phyloP scores from a whole-genome alignment of 2,113 vertebrate genomes.

The Xiphophorus couchianus region DNA sequence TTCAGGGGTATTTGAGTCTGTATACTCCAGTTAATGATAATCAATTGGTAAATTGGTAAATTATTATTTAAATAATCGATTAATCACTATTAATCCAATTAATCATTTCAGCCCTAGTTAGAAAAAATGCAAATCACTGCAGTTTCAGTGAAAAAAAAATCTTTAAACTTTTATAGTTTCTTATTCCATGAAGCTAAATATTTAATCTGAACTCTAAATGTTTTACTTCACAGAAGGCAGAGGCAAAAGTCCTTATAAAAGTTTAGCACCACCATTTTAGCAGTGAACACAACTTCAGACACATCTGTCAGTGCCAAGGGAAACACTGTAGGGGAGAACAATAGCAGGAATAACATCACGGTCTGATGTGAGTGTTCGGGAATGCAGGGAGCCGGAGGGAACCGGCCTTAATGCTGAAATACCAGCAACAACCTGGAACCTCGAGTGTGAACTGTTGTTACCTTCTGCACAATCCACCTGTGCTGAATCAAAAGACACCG shows the following conservation, averaged over 20 bases:
- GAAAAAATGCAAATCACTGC: not conserved
- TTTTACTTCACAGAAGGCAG: not conserved
- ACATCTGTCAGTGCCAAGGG: slow-evolving; percentile 33
- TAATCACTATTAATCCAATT: too few relatives aligned
- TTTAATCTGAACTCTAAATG: not conserved
- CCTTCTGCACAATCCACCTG: not conserved
- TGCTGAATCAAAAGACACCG: not conserved
- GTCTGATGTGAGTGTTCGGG: slow-evolving; percentile 56
- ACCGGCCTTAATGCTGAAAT: slow-evolving; percentile 15
- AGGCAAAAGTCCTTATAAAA: not conserved
- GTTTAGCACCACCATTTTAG: not conserved
- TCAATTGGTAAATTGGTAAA: too few relatives aligned
- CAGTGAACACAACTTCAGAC: slow-evolving; percentile 2
- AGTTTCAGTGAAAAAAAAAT: too few relatives aligned
- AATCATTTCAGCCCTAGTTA: too few relatives aligned
- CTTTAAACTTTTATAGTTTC: not conserved
- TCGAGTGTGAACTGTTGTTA: not conserved
- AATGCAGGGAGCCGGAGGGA: slow-evolving; percentile 53
- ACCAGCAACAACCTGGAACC: not conserved
- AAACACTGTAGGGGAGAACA: slow-evolving; percentile 54
- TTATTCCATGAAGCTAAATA: not conserved
- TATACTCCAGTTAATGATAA: too few relatives aligned
- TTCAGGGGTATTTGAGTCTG: too few relatives aligned
- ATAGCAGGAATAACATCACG: slow-evolving; percentile 68
- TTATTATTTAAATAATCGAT: too few relatives aligned